Evolutionary conservation across 2,888 invertebrate genomes (phyloP).

Genomic region (Leptopterna dolabrata): DNA sequence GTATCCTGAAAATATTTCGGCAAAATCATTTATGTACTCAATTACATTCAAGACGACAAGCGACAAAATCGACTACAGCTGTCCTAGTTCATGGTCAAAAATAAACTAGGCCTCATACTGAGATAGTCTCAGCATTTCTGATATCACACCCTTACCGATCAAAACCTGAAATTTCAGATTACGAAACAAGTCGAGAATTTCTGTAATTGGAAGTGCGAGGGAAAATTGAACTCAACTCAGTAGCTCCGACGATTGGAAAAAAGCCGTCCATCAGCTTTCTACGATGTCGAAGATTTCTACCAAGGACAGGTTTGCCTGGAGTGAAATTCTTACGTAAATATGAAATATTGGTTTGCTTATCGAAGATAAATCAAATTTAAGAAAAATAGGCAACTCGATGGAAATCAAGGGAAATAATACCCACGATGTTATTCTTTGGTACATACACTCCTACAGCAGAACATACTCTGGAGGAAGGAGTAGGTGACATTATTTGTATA

Average conservation of each 20-base stretch:
- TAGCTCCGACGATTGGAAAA: conserved; percentile 24
- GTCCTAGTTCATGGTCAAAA: background rate
- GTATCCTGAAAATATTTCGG: background rate
- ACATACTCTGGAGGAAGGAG: too few species aligned
- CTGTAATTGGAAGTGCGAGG: background rate
- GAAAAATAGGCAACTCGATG: background rate
- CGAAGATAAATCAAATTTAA: background rate
- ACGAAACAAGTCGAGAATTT: background rate
- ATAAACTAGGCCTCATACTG: background rate
- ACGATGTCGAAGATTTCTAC: conserved; percentile 20
- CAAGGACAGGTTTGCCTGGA: conserved; percentile 12
- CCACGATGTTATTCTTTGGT: too few species aligned
- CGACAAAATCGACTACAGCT: background rate
- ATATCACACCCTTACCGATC: too few species aligned
- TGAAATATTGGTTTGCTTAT: background rate
- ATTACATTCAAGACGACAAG: background rate
- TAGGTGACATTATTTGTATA: too few species aligned
- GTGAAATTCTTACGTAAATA: background rate
- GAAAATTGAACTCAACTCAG: background rate
- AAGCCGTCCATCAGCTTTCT: conserved; percentile 47
- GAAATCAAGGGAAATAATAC: too few species aligned
- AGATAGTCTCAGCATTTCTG: too few species aligned
- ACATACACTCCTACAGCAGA: too few species aligned
- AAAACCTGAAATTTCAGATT: background rate
- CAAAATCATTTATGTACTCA: too few species aligned